Evolutionary conservation across 2,888 invertebrate species (phyloP), one percentile per base, ranked within the genome.

Genomic region (Drosophila ochracea): DNA sequence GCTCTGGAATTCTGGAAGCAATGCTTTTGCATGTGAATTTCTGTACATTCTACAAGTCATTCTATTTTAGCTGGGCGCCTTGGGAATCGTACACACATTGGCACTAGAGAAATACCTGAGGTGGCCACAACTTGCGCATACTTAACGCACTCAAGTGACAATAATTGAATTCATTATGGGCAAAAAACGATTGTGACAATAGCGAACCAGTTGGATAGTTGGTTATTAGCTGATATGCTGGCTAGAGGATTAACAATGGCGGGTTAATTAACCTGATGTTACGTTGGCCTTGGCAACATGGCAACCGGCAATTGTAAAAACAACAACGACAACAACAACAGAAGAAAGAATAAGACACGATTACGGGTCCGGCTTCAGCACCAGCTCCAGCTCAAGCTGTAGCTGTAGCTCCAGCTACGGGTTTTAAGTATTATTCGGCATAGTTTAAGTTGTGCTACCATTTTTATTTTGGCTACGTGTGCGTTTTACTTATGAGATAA

Each of bases 211-310:
- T 78, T 78, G 76, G 69, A 73, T 75, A 67, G 76, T 70, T 64
- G 71, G 64, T 76, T 79, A 84, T 79, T 82, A 83, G 76, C 78
- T 78, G 80, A 71, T 82, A 78, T 80, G 78, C 55, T 70, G 76
- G 73, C 81, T 67, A 62, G 80, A 89, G 87, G 87, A 87, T 89
- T 87, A 87, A 89, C 87, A 87, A 87, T 86, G 79, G 82, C 84
- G 74, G 87, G 91, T 85, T 90, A 91, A 90, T 91, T 91, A 91
- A 91, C 91, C 91, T 78, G 90, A 80, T 82, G 83, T 83, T 81
- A 77, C 70, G 80, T 82, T 91, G 89, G 85, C 91, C 91, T 91
- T 91, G 91, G 90, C 76, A 80, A 59, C 37, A 33, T 33, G 53
- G 37, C 66, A 52, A 63, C 53, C 30, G 68, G 37, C 64, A 59